A percentile compares a stretch with the other conserved stretches of the same genome.
These are phyloP conservation scores for Caprella mutica DNA, from an alignment of 2,888 invertebrate species.

Conservation along the genomic window DNA sequence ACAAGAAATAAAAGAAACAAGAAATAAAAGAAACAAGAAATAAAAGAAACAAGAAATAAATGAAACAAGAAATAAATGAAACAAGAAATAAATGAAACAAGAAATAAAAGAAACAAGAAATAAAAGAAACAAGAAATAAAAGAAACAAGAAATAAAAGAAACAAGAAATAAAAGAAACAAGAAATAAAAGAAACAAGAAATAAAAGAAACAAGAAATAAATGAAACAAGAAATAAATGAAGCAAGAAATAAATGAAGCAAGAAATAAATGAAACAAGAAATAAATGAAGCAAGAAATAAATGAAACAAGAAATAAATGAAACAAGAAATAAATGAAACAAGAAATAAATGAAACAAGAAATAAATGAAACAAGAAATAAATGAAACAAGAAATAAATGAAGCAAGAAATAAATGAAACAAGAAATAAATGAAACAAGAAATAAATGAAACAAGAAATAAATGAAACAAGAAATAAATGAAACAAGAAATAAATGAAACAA, in stretches of 20 bases:
- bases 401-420: constrained; percentile 1
- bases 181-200: too few relatives aligned
- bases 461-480: background rate
- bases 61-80: too few relatives aligned
- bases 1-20: too few relatives aligned
- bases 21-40: too few relatives aligned
- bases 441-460: background rate
- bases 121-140: too few relatives aligned
- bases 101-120: too few relatives aligned
- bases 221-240: too few relatives aligned
- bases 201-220: too few relatives aligned
- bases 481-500: background rate
- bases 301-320: background rate
- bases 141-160: too few relatives aligned
- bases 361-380: background rate
- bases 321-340: background rate
- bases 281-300: background rate
- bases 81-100: too few relatives aligned
- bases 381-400: background rate
- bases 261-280: background rate
- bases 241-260: background rate
- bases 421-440: constrained; percentile 9
- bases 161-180: too few relatives aligned
- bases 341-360: background rate
- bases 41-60: too few relatives aligned